phyloP scores from a whole-genome alignment of 2,797 vertebrate genomes.

The Sebastolobus alascanus region DNA sequence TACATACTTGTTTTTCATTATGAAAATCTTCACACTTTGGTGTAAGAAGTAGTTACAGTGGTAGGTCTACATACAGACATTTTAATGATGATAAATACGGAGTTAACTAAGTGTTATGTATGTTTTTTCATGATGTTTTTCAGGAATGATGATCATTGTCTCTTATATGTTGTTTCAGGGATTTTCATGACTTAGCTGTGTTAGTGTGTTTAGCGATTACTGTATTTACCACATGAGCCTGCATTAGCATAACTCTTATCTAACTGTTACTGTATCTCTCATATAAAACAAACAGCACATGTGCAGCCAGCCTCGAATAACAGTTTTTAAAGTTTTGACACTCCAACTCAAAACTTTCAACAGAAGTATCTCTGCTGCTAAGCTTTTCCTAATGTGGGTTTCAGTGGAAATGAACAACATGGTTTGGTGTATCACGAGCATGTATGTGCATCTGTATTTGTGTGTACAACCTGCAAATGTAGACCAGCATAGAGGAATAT shows the following conservation, averaged over 20 bases:
- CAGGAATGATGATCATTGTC: background rate
- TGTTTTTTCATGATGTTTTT: background rate
- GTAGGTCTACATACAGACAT: background rate
- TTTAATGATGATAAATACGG: background rate
- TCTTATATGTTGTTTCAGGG: background rate
- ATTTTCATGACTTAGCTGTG: background rate
- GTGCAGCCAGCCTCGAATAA: too few relatives aligned
- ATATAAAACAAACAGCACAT: background rate
- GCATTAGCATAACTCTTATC: too few relatives aligned
- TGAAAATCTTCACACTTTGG: background rate
- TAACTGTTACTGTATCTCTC: background rate
- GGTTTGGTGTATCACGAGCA: background rate
- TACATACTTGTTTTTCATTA: background rate
- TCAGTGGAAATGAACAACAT: background rate
- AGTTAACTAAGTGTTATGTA: background rate
- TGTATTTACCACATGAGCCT: background rate
- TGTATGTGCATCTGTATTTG: background rate
- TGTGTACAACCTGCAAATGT: constrained; percentile 12
- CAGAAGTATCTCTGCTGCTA: background rate
- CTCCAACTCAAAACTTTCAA: background rate
- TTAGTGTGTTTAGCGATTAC: background rate
- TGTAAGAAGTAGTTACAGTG: background rate
- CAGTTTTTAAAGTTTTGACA: background rate
- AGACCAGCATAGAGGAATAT: background rate
- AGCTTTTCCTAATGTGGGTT: background rate